These are phyloP conservation scores for Willowsia nigromaculata DNA, from an alignment of 2,888 invertebrate genomes.

Conservation along the genomic window DNA sequence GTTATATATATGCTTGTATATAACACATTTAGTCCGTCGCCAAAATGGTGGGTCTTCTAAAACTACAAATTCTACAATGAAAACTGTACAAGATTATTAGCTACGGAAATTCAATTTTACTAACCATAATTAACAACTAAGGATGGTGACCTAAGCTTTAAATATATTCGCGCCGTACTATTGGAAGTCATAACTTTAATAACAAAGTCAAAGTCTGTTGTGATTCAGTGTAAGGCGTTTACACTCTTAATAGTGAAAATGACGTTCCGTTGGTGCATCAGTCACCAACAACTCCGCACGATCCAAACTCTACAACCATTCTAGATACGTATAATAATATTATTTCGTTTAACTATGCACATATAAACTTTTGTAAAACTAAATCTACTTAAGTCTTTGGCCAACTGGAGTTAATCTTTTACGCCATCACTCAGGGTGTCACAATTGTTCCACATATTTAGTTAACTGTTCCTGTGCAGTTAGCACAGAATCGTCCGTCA, in stretches of 20 bases:
- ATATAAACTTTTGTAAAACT: slow-evolving; percentile 69
- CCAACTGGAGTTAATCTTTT: slow-evolving; percentile 69
- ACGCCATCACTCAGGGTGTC: slow-evolving; percentile 77
- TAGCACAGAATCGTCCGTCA: slow-evolving; percentile 87
- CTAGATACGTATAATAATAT: slow-evolving; percentile 56
- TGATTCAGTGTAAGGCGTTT: slow-evolving; percentile 56
- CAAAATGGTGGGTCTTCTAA: slow-evolving; percentile 49
- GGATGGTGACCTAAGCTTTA: background rate
- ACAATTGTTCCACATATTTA: slow-evolving; percentile 97
- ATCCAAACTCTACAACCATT: background rate
- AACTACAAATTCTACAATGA: slow-evolving; percentile 55
- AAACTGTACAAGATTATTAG: slow-evolving; percentile 7
- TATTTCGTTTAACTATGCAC: slow-evolving; percentile 48
- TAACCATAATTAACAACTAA: slow-evolving; percentile 25
- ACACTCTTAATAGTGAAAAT: slow-evolving; percentile 32
- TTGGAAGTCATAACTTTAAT: slow-evolving; percentile 57
- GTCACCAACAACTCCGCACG: background rate
- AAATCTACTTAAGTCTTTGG: slow-evolving; percentile 73
- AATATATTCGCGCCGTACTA: background rate
- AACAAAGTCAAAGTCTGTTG: slow-evolving; percentile 48
- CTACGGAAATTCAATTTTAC: slow-evolving; percentile 6
- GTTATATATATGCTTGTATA: slow-evolving; percentile 17
- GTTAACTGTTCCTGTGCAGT: slow-evolving; percentile 96
- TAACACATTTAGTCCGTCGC: background rate
- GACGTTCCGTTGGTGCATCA: slow-evolving; percentile 9